phyloP scores from a whole-genome alignment of 1,140 invertebrate species.

The Drosophila sucinea region DNA sequence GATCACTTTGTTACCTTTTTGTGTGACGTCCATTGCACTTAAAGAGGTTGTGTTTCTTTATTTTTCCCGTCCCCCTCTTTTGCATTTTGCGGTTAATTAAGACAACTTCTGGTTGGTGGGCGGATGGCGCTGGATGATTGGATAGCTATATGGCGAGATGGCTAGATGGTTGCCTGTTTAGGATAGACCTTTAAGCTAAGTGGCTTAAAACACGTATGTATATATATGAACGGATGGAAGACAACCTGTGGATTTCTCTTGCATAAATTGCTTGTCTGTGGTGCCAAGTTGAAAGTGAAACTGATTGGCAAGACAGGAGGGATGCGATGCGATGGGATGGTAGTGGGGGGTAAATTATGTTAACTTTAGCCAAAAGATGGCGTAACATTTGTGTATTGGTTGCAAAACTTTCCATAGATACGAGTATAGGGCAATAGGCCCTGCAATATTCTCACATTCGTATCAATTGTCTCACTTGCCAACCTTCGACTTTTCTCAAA shows the following conservation, averaged over 20 bases:
- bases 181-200: slow-evolving; percentile 37
- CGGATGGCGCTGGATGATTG: slow-evolving; percentile 24
- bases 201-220: slow-evolving; percentile 31
- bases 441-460: background rate
- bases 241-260: slow-evolving; percentile 37
- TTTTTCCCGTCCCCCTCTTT: slow-evolving; percentile 1
- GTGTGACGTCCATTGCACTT: slow-evolving; percentile 72
- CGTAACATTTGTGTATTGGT: background rate
- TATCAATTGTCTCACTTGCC: background rate
- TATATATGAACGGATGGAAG: background rate
- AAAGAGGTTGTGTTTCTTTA: slow-evolving; percentile 20
- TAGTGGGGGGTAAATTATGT: slow-evolving; percentile 2
- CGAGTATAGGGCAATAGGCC: background rate
- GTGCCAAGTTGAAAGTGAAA: slow-evolving; percentile 60
- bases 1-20: slow-evolving; percentile 57
- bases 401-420: background rate
- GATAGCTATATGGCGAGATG: background rate
- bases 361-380: background rate
- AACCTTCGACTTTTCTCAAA: slow-evolving; percentile 11
- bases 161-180: slow-evolving; percentile 22
- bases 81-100: slow-evolving; percentile 71
- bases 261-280: slow-evolving; percentile 34
- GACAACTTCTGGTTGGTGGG: slow-evolving; percentile 70
- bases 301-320: slow-evolving; percentile 26
- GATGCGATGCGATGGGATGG: background rate